These are phyloP conservation scores for Tiliacea aurago DNA, from an alignment of 2,888 invertebrate genomes.

Conservation along the genomic window DNA sequence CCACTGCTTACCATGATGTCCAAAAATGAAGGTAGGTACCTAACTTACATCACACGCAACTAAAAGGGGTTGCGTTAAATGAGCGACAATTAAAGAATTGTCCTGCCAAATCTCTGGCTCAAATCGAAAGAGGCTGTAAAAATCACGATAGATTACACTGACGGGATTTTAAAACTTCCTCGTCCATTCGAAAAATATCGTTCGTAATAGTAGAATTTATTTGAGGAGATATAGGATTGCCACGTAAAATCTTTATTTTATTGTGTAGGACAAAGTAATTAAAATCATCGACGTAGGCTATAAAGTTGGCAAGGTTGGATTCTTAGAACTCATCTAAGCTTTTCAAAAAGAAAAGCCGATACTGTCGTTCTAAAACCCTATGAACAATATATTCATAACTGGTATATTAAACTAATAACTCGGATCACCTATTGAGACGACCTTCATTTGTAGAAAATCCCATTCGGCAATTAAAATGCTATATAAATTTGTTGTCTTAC, in stretches of 20 bases:
- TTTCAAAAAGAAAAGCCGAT: not conserved
- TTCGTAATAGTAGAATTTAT: not conserved
- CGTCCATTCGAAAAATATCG: not conserved
- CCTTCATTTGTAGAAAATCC: not conserved
- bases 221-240: not conserved
- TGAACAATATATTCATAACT: not conserved
- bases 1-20: not conserved
- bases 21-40: not conserved
- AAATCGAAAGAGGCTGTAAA: not conserved
- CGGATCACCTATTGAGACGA: not conserved
- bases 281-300: constrained; percentile 10
- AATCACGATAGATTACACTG: not conserved
- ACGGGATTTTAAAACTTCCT: too few relatives aligned
- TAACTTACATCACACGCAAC: not conserved
- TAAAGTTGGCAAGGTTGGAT: constrained; percentile 15
- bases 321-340: not conserved
- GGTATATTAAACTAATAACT: not conserved
- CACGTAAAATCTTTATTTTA: not conserved
- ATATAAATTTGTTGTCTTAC: too few relatives aligned
- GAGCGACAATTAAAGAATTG: too few relatives aligned
- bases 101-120: not conserved
- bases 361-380: not conserved
- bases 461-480: not conserved
- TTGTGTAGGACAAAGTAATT: constrained; percentile 13
- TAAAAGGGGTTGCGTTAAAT: too few relatives aligned